Evolutionary conservation across 92 coral and sea anemone genomes (phyloP), one percentile per base, ranked within the genome.

Genomic region (Phenganax marumi): DNA sequence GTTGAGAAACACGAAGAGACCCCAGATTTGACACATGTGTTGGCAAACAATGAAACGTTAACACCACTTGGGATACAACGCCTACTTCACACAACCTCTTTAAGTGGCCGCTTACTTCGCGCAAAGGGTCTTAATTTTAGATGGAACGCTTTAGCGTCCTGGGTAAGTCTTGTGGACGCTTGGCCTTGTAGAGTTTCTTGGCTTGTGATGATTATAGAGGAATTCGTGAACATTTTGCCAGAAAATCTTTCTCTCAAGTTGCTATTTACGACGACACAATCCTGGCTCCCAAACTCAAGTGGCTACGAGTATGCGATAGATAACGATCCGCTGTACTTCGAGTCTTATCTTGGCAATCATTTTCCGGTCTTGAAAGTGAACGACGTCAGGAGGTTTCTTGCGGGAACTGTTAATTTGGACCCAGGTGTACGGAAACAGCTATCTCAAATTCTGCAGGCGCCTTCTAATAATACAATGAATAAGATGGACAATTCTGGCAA

Each of bases 101-200:
- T 95, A n/a, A 95, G 97, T 10, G 91, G 97, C 23, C 98, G 98
- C 22, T 85, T 95, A 62, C 97, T 95, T 0, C 97, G 98, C 23
- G 97, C 98, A 53, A 90, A 89, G 52, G 92, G 97, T 10, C 66
- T 95, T 54, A 92, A 92, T 25, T 95, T 92, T 77, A 89, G 92
- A 10, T 95, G 98, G 98, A 95, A 95, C 84, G 88, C 97, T 55
- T 86, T 95, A 17, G 98, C 98, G 10, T 97, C 98, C 57, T 95
- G 98, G 98, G 98, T 89, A 49, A 95, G 98, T 79, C 79, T 95
- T 52, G 97, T 90, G 9, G 98, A 95, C 80, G 97, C 97, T 68
- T 95, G 98, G 98, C 98, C 98, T 10, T 95, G 90, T 83, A 90
- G 91, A 72, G 90, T 93, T 52, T 95, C 98, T 18, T 95, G 98